Evolutionary conservation across 2,113 vertebrate genomes (phyloP), one percentile per base, ranked within the genome.

Genomic region (Silurus glanis): DNA sequence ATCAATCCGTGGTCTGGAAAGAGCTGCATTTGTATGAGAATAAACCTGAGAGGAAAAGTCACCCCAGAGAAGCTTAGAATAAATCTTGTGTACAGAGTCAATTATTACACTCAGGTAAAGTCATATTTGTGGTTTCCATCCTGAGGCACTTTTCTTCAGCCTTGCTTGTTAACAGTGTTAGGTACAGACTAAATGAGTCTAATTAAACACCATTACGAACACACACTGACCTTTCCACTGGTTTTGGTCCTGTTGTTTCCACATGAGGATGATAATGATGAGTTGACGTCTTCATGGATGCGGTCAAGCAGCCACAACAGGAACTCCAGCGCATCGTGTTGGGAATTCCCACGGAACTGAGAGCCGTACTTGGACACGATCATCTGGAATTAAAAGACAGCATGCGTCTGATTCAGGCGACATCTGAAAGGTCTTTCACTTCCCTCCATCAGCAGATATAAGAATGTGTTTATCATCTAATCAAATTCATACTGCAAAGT

Each of bases 251-350:
- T 95, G 80, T 71, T 82, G 83, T 90, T 92, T 90, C 93, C 94
- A 91, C 92, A 94, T 55, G 91, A 92, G n/a, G 89, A 93, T 74
- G 92, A 91, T 0, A 91, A 91, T 12, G 95, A 91, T 6, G 95
- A 90, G 0, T 95, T 96, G 93, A 98, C 93, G 85, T 99, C 98
- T 92, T 99, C 97, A 0, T 99, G 96, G 92, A 99, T 94, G 0
- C 95, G 94, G 83, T 99, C 97, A 91, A 99, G 94, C 85, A 99
- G 91, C 98, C 98, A 99, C 85, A 99, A 95, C 86, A 99, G 95
- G 93, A 99, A 99, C 92, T 99, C 98, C 88, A 99, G 93, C 83
- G 98, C 98, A 0, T 99, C 98, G 0, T 99, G 98, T 89, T 99
- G 98, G 6, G 97, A 95, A 12, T 98, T 98, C 72, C 97, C 98